Evolutionary conservation across 2,888 invertebrate genomes (phyloP).

Genomic region (Heliconius sara): DNA sequence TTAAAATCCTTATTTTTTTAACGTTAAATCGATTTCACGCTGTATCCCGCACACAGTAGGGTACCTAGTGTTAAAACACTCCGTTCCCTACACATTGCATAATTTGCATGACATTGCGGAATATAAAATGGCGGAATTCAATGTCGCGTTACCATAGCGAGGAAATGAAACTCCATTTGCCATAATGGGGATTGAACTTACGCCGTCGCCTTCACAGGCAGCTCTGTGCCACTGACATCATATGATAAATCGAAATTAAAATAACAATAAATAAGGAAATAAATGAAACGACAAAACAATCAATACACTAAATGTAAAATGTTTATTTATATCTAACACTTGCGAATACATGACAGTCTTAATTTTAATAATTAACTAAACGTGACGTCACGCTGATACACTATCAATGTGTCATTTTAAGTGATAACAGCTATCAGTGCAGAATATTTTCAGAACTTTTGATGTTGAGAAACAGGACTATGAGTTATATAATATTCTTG

Average conservation of each 20-base stretch:
- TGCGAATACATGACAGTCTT: constrained; percentile 64
- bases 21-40: too few relatives aligned
- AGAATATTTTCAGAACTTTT: background rate
- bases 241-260: too few relatives aligned
- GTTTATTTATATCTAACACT: constrained; percentile 31
- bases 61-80: too few relatives aligned
- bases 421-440: constrained; percentile 3
- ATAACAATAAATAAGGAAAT: background rate
- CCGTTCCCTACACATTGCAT: too few relatives aligned
- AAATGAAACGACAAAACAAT: background rate
- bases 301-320: constrained; percentile 19
- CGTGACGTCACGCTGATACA: constrained; percentile 9
- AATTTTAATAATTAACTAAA: constrained; percentile 52
- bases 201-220: too few relatives aligned
- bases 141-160: background rate
- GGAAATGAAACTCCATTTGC: background rate
- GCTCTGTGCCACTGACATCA: too few relatives aligned
- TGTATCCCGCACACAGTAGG: too few relatives aligned
- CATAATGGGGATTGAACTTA: background rate
- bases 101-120: too few relatives aligned
- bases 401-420: background rate
- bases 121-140: too few relatives aligned
- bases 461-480: too few relatives aligned
- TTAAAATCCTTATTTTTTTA: too few relatives aligned
- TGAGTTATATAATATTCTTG: too few relatives aligned